phyloP scores from a whole-genome alignment of 2,113 vertebrate genomes.

The Leptosomus discolor region DNA sequence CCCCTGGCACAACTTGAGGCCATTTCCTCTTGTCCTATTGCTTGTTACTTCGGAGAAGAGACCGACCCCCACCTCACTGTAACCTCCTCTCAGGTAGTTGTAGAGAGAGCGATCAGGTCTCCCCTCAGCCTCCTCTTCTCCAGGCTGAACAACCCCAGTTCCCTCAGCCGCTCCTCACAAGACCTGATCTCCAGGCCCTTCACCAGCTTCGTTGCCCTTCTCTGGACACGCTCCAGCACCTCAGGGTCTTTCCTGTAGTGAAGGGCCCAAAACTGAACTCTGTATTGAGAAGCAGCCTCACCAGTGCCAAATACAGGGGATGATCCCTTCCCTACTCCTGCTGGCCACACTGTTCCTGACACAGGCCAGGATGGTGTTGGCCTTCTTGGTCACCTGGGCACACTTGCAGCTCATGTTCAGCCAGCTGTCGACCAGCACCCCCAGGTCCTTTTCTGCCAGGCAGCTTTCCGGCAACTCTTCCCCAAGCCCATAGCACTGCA shows the following conservation, averaged over 20 bases:
- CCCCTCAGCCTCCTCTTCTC: background rate
- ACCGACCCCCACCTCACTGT: fast-evolving
- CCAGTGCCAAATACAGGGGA: background rate
- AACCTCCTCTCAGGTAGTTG: background rate
- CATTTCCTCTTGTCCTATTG: background rate
- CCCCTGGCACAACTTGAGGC: background rate
- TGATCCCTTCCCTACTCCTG: background rate
- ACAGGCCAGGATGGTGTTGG: background rate
- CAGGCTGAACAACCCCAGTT: background rate
- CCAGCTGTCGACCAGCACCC: background rate
- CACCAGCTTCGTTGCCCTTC: background rate
- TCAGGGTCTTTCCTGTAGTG: background rate
- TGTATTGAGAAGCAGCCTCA: background rate
- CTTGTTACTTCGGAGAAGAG: background rate
- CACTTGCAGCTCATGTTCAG: background rate
- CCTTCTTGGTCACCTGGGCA: background rate
- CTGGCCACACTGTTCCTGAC: background rate
- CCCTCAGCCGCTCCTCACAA: background rate
- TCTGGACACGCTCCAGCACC: background rate
- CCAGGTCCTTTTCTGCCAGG: background rate
- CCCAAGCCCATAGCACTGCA: background rate
- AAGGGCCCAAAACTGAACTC: background rate
- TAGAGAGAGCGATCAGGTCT: background rate
- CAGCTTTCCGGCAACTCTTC: background rate
- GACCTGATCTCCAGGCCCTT: background rate